A percentile compares a stretch with the other conserved stretches of the same genome.
Evolutionary conservation across 2,113 vertebrate genomes (phyloP).

Genomic region (Engystomops pustulosus): DNA sequence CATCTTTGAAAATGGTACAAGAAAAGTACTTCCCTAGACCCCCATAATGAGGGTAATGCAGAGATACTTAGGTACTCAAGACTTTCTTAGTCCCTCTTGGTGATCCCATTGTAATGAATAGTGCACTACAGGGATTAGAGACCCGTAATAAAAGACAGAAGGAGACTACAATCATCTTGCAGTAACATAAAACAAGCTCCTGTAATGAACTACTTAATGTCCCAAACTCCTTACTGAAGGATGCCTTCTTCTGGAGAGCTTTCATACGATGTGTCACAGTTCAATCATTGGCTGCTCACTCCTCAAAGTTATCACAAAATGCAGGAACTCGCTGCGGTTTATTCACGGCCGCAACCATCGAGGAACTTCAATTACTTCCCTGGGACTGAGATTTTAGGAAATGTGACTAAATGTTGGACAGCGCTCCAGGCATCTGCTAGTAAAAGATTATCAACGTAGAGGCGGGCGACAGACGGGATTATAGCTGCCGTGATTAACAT

Average conservation of each 20-base stretch:
- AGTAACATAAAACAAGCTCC: neutral
- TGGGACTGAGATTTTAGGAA: constrained; percentile 50
- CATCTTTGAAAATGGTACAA: neutral
- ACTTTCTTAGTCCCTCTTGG: neutral
- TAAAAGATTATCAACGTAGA: constrained; percentile 53
- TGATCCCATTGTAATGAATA: neutral
- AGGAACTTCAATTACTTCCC: constrained; percentile 53
- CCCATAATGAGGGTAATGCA: neutral
- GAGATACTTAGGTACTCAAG: neutral
- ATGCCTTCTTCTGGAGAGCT: constrained; percentile 6
- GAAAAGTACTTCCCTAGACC: neutral
- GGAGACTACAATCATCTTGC: neutral
- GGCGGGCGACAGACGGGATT: constrained; percentile 31
- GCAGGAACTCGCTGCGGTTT: constrained; percentile 40
- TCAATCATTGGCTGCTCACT: neutral
- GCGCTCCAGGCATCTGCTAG: constrained; percentile 41
- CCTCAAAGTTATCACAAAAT: constrained; percentile 49
- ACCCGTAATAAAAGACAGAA: neutral
- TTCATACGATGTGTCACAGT: neutral
- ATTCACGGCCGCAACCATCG: constrained; percentile 7
- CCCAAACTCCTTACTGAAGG: neutral
- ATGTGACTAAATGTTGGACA: constrained; percentile 47
- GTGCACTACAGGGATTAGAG: neutral
- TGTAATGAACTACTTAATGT: constrained; percentile 20
- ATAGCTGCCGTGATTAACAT: constrained; percentile 42